Evolutionary conservation across 2,888 invertebrate genomes (phyloP), one percentile per base, ranked within the genome.

Genomic region (Exephanes ischioxanthus): DNA sequence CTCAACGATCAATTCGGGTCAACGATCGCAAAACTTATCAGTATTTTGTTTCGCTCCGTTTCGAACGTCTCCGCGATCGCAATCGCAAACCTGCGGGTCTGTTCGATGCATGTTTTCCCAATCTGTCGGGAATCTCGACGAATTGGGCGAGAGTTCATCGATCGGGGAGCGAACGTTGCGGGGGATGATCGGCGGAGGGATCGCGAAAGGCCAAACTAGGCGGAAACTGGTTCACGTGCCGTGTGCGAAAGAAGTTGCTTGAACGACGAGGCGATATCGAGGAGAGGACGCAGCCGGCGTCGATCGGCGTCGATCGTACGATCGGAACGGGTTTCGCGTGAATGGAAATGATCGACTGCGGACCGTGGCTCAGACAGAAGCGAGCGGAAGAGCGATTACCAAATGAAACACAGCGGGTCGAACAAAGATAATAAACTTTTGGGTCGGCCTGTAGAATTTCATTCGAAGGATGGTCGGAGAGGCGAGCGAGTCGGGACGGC

Each of bases 271-370:
- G 51, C 37, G 45, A 63, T 82, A 82, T 53, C 41, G 41, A 63
- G 76, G 63, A 53, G 70, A 26, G 71, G 66, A 66, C 33, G 30
- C 45, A 41, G 66, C 16, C 66, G 58, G 16, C 26, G 45, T 30
- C 72, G 66, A 80, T 80, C 63, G 53, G 22, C 53, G 37, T 66
- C 30, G 81, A 75, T 68, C 76, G 61, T 71, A 19, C 70, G 71
- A 77, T 82, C 71, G 66, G 41, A 77, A 82, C 82, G 72, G 82
- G 82, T 82, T 82, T 71, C 66, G 19, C 82, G 71, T 72, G 66
- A 82, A 72, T 77, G 71, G 71, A 82, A 82, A 71, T 30, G 76
- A 77, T 77, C 70, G 55, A n/a, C 61, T 61, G 55, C 58, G 55
- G 63, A 66, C 61, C 45, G 6, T 11, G 51, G 61, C 61, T 55